Base-by-base conservation (phyloP, 2,113 vertebrate species). In the Talpa occidentalis region DNA sequence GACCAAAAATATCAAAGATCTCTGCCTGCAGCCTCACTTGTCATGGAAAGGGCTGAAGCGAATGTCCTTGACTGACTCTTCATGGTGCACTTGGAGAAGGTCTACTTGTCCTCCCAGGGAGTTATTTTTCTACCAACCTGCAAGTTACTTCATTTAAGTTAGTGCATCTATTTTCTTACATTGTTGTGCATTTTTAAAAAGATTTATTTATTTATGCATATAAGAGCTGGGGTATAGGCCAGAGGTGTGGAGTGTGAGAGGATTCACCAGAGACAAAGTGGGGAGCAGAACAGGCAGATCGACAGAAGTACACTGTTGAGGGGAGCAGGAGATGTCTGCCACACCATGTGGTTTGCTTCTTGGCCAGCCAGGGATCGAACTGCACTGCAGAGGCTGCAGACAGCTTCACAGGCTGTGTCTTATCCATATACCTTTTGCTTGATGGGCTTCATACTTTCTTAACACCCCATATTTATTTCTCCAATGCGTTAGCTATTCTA, bases 51-150 rank as follows among this genome's bases (percentile, higher is more conserved):
- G 8, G 5, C 66, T 35, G 26, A 9, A 85, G 40, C 24, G 7
- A 35, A 91, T 30, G 12, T 7, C 5, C 44, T 69, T 40, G 28
- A 5, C 3, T 22, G 64, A 69, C 6, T 21, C 22, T 79, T 81
- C 4, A 0, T 0, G 9, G 37, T n/a, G 54, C 56, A 10, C 30
- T 66, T 22, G 9, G 16, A 10, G 15, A 21, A 14, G 32, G 1
- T 21, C 10, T 5, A 2, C 4, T 2, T 82, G 11, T 73, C 28
- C 9, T 64, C 19, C 10, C 5, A 56, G 21, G 67, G 3, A 47
- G 11, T 54, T 40, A 19, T 79, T 76, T 80, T 42, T 66, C 47
- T 49, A 42, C 3, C n/a, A 85, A 26, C 1, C 67, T 70, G 6
- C 19, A 7, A 35, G 26, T 54, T 80, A 32, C 4, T 86, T 11